Evolutionary conservation across 2,113 vertebrate species (phyloP), one percentile per base, ranked within the genome.

Genomic region (Garra rufa): DNA sequence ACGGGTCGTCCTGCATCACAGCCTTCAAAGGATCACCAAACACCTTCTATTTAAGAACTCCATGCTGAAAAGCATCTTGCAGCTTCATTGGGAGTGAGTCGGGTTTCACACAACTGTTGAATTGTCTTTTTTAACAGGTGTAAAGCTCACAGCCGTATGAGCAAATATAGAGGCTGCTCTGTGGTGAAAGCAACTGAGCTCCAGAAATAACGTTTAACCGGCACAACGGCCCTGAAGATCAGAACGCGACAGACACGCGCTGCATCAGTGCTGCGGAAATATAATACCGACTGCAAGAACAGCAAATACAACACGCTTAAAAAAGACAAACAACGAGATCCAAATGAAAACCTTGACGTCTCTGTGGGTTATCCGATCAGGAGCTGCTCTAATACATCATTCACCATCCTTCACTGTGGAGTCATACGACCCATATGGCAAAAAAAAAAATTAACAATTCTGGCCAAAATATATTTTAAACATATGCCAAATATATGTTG

Each of bases 41-140:
- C 70, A 74, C 24, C 70, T 48, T 78, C 76, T 78, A 41, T 78
- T 57, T 41, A 30, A 24, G 43, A 63, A 28, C 73, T 76, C 73
- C 73, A 30, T 1, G 26, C 0, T 30, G 24, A 28, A 71, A 50
- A 11, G 24, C 26, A 6, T 38, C 55, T 4, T 3, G 14, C 55
- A 44, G 43, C 73, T 13, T 34, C 76, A 11, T 7, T 13, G 8
- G 11, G 76, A 44, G 57, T 2, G 76, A 63, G 57, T 79, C 57
- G 1, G 11, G 55, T 79, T 79, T 79, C 76, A 19, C 38, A 63
- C 76, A 63, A 79, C 76, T 79, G 76, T 28, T 63, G 76, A 79
- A 79, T 61, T 44, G 76, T 79, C 21, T 79, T 43, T 77, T 79
- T 63, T 17, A 79, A 46, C 76, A 79, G 76, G 76, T 79, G 76